Conservation (phyloP, 2,113 vertebrate genomes). For the Melanerpes aurifrons region DNA sequence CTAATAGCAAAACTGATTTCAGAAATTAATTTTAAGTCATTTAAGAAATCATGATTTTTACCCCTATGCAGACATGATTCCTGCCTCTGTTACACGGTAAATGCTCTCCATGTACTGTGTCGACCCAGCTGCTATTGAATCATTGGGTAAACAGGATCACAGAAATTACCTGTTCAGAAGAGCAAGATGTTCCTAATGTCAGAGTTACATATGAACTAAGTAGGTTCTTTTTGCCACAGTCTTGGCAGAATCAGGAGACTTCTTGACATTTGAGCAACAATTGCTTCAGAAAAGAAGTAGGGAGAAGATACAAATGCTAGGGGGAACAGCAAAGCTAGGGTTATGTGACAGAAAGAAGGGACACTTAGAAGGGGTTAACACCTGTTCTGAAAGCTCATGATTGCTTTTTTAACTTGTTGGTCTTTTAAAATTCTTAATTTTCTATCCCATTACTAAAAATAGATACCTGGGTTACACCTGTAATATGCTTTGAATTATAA, state of each 20-base stretch:
- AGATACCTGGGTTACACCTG: neutral
- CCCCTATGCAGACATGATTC: neutral
- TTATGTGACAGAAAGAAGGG: neutral
- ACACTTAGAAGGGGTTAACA: fast-evolving
- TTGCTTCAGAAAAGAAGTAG: neutral
- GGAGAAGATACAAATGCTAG: neutral
- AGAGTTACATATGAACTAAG: neutral
- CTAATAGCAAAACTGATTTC: neutral
- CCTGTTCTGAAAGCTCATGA: neutral
- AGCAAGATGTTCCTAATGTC: fast-evolving
- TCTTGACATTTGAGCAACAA: neutral
- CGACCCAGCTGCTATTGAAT: neutral
- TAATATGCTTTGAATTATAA: neutral
- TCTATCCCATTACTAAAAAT: neutral
- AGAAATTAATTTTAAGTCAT: neutral
- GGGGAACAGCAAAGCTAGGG: neutral
- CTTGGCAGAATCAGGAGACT: neutral
- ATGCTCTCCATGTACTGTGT: neutral
- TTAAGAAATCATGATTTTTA: neutral
- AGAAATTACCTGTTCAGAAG: neutral
- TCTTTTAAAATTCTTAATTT: neutral
- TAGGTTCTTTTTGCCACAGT: neutral
- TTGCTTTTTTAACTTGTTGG: neutral
- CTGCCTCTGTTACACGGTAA: neutral
- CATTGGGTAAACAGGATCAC: neutral